Percentiles rank a stretch among this genome's conserved stretches.
Conservation (phyloP, 2,113 vertebrate genomes). For the Melanostigma gelatinosum region DNA sequence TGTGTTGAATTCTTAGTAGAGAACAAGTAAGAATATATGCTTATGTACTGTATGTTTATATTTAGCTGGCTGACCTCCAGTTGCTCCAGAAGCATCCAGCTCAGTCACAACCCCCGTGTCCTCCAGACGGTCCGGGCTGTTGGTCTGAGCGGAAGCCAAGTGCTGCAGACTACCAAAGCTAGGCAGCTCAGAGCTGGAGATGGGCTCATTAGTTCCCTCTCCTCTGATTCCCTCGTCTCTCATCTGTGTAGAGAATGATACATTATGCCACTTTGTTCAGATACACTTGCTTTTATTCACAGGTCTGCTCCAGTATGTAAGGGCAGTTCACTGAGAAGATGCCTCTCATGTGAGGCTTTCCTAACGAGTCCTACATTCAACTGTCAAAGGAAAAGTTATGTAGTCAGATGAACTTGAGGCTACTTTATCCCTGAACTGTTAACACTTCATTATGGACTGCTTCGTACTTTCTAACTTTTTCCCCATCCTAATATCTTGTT, state of each 20-base stretch:
- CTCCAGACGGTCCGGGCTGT: slow-evolving; percentile 21
- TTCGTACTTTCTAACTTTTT: not conserved
- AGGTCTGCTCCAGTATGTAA: not conserved
- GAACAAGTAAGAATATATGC: slow-evolving; percentile 10
- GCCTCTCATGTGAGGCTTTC: not conserved
- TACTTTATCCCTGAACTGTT: not conserved
- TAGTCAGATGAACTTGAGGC: not conserved
- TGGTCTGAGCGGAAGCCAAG: slow-evolving; percentile 5
- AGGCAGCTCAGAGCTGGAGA: slow-evolving; percentile 7
- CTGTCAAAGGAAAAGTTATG: not conserved
- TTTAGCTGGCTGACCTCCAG: slow-evolving; percentile 61
- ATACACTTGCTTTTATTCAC: not conserved
- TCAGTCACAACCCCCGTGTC: slow-evolving; percentile 44
- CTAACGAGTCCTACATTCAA: not conserved
- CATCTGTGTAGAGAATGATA: slow-evolving; percentile 34
- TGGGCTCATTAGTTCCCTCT: slow-evolving; percentile 49
- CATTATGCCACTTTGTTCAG: not conserved
- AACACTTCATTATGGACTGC: not conserved
- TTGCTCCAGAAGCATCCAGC: slow-evolving; percentile 46
- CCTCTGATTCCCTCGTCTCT: slow-evolving; percentile 43
- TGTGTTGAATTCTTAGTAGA: not conserved
- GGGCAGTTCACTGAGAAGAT: not conserved
- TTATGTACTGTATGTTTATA: slow-evolving; percentile 36
- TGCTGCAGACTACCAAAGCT: slow-evolving; percentile 19
- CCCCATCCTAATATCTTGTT: too few relatives aligned